Base-by-base conservation (phyloP, 1,140 invertebrate genomes). In the Rhopalosiphum padi region DNA sequence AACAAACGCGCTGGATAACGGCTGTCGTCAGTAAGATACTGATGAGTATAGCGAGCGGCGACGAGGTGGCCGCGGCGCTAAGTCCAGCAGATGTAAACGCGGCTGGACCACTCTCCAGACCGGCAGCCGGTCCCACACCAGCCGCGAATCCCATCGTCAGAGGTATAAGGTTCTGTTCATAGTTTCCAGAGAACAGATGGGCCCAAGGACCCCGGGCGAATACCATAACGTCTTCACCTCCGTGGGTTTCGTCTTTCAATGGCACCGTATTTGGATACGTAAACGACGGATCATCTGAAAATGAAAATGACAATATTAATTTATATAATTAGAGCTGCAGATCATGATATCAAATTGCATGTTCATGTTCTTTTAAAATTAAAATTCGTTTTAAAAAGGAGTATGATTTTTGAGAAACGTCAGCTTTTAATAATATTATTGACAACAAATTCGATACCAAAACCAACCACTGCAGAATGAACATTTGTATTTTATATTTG, bases 191-290 rank as follows among this genome's bases (percentile, higher is more conserved):
- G 94, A 97, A 96, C 6, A 97, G 95, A 94, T 97, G 96, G 68
- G 96, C 95, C 95, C 96, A 96, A 0, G 97, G 97, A 22, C 97
- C 97, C 3, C 94, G 95, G 3, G 97, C 96, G 94, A 96, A 97
- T 6, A 97, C 96, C 0, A 96, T 96, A 0, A 97, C 97, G 95
- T 97, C 97, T 86, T 97, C 97, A 0, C 97, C 97, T 1, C 97
- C 97, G 94, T 97, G 97, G 0, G 97, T 97, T 94, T 97, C 97
- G 0, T 95, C 95, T 3, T 95, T 94, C 35, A 97, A 94, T 0
- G 96, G 96, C 7, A 96, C 95, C n/a, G 95, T 95, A 0, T 95
- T 94, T 9, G 95, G 95, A 88, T 95, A 96, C 77, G 88, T 93
- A 93, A 95, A 96, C 8, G 95, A 90, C 7, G 25, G 60, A 53